These are phyloP conservation scores for Drosophila meridiana DNA, from an alignment of 2,888 invertebrate species.

Conservation along the genomic window DNA sequence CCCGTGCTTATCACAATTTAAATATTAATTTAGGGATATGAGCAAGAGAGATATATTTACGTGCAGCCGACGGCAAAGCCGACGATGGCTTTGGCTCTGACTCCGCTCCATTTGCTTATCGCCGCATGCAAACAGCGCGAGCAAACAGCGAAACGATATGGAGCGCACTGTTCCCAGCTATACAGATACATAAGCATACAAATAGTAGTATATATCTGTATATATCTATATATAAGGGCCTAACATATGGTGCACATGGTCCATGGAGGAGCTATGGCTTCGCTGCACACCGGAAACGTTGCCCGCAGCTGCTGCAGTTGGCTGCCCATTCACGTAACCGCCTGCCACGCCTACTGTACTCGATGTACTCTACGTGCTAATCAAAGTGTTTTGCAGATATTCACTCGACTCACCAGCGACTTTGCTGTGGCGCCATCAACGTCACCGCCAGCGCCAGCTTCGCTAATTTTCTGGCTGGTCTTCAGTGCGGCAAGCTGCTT, in stretches of 20 bases:
- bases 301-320: conserved; percentile 4
- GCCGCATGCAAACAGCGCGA: conserved; percentile 53
- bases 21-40: conserved; percentile 77
- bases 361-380: conserved; percentile 23
- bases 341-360: conserved; percentile 20
- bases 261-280: conserved; percentile 6
- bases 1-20: conserved; percentile 69
- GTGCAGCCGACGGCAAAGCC: conserved; percentile 31
- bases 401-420: conserved; percentile 74
- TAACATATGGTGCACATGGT: conserved; percentile 20
- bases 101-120: conserved; percentile 48
- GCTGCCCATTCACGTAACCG: conserved; percentile 4
- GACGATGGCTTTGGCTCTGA: conserved; percentile 21
- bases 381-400: conserved; percentile 21
- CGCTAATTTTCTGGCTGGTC: conserved; percentile 68
- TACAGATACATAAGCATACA: conserved; percentile 11
- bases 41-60: conserved; percentile 39
- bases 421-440: conserved; percentile 46
- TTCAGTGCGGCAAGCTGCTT: conserved; percentile 84
- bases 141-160: conserved; percentile 42
- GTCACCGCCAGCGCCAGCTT: conserved; percentile 33
- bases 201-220: background rate
- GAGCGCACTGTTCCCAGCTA: conserved; percentile 30
- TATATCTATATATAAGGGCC: background rate
- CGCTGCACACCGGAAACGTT: conserved; percentile 12